Percentiles rank a stretch among this genome's conserved stretches.
phyloP scores from a whole-genome alignment of 2,888 invertebrate genomes.

The Cantharis flavilabris region DNA sequence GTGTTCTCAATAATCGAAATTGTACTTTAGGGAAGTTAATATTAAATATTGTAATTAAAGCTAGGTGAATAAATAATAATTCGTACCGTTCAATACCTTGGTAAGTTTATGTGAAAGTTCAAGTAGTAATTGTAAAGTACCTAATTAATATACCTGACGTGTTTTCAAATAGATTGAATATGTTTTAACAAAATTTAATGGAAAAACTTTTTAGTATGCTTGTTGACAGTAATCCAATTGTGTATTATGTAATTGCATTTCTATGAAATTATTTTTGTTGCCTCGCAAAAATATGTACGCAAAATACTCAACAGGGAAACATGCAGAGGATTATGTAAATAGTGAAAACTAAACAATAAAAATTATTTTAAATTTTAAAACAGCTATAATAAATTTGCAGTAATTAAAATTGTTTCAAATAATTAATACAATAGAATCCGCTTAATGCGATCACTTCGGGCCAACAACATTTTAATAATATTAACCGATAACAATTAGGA shows the following conservation, averaged over 20 bases:
- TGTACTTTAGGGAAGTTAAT: not conserved
- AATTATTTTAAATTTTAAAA: not conserved
- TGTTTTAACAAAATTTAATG: not conserved
- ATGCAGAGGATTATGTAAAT: not conserved
- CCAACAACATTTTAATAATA: no score
- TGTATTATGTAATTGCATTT: no score
- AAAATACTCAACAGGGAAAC: no score
- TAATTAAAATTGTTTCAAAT: not conserved
- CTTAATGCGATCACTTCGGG: no score
- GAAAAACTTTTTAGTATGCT: not conserved
- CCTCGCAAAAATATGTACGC: not conserved
- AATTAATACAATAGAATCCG: no score
- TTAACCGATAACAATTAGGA: no score
- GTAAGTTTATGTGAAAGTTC: not conserved
- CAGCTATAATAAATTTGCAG: no score
- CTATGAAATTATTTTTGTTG: not conserved
- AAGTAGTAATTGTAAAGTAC: not conserved
- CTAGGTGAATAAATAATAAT: not conserved
- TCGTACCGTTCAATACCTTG: not conserved
- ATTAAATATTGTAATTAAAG: not conserved
- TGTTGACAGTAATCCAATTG: no score
- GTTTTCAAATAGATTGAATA: not conserved
- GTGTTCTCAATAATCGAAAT: not conserved
- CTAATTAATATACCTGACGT: not conserved
- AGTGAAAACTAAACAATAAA: not conserved